phyloP scores from a whole-genome alignment of 2,113 vertebrate species.

The Cavia porcellus region DNA sequence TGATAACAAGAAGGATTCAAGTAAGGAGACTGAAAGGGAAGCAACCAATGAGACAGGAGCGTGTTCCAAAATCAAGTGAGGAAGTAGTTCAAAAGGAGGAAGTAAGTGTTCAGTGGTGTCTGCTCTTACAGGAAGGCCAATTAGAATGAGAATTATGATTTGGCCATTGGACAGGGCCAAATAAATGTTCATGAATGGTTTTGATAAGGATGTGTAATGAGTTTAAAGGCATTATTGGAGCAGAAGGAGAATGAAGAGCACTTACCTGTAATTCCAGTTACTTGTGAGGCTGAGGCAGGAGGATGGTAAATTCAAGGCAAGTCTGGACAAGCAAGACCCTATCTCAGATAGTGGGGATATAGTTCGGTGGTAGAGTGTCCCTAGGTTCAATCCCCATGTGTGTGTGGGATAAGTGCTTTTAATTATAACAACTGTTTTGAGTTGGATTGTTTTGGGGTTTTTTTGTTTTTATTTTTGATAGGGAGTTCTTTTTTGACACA shows the following conservation, averaged over 20 bases:
- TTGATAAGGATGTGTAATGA: background rate
- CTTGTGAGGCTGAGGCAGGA: background rate
- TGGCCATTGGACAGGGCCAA: background rate
- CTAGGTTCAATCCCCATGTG: background rate
- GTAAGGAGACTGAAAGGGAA: background rate
- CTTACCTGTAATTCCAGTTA: background rate
- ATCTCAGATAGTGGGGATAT: background rate
- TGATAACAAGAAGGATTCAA: background rate
- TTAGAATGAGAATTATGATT: background rate
- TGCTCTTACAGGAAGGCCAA: background rate
- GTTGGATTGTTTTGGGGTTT: background rate
- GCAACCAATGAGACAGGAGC: background rate
- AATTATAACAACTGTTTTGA: slow-evolving; percentile 26
- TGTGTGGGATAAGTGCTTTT: background rate
- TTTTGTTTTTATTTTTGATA: no score
- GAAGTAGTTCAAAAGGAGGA: background rate
- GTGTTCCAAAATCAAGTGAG: background rate
- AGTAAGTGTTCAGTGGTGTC: background rate
- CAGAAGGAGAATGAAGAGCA: background rate
- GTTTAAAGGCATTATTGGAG: background rate
- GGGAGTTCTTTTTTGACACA: background rate
- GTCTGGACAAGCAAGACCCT: background rate
- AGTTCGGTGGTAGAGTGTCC: background rate
- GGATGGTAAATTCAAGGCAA: background rate
- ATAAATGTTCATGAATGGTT: background rate